Evolutionary conservation across 2,113 vertebrate species (phyloP).

Genomic region (Hemiscyllium ocellatum): DNA sequence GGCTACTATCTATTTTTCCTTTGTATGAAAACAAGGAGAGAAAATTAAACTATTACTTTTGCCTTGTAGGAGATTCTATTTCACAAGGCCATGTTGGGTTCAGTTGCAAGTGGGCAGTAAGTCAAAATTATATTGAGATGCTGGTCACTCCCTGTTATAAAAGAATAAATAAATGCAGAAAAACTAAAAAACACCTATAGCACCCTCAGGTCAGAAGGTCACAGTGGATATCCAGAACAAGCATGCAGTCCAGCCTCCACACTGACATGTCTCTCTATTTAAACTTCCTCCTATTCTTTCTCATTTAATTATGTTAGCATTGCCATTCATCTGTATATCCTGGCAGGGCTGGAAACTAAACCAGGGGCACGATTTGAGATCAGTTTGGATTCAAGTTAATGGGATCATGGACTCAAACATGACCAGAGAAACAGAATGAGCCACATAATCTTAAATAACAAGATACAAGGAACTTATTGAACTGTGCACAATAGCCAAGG

Average conservation of each 20-base stretch:
- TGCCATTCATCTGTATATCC: not conserved
- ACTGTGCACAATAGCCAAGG: not conserved
- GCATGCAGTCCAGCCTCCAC: too few species aligned
- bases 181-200: not conserved
- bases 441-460: not conserved
- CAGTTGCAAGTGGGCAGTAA: not conserved
- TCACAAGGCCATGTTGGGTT: not conserved
- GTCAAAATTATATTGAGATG: not conserved
- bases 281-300: too few species aligned
- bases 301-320: too few species aligned
- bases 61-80: not conserved
- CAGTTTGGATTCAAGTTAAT: not conserved
- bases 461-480: not conserved
- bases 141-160: not conserved
- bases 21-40: not conserved
- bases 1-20: not conserved
- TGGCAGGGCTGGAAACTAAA: not conserved
- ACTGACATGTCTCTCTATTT: not conserved
- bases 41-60: not conserved
- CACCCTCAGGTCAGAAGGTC: not conserved
- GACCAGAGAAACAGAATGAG: not conserved
- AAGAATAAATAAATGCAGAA: not conserved
- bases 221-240: not conserved
- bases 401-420: not conserved
- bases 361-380: not conserved